Base-by-base conservation (phyloP, 92 coral and sea anemone genomes). In the Palythoa caribaeorum region DNA sequence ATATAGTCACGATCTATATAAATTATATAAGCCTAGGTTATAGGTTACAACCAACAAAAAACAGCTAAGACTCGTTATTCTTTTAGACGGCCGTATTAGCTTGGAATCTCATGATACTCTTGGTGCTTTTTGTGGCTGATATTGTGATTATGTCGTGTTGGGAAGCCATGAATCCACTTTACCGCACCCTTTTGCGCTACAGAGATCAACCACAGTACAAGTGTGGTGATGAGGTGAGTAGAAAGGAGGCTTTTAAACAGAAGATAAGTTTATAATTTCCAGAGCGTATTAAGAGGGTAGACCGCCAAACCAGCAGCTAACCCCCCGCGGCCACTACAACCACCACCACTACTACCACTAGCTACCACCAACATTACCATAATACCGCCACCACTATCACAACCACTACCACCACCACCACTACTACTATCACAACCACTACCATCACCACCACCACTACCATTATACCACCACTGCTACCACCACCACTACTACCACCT, bases 151-250 rank as follows among this genome's bases (percentile, higher is more conserved):
- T 97, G 81, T 91, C 95, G 77, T 92, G 89, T 83, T 97, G 99
- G 99, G 96, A 96, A 77, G 92, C 90, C 9, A 86, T 5, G 11
- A 94, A 97, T 53, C 97, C 97, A 15, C 84, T 97, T n/a, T 90
- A 89, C 19, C 92, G 98, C 80, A 78, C 84, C 48, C 83, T 92
- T 11, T 89, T 87, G 40, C 87, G 88, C 47, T 93, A 92, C 85
- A 90, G 89, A 50, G 94, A 92, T n/a, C 98, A 97, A 51, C 98
- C 96, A 1, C 88, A 79, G 71, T 97, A 95, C 83, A 81, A 94
- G 62, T 97, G 99, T 59, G 94, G 93, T 54, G 84, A 91, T 54
- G 84, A 91, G 96, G 99, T 96, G 78, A 79, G 83, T 83, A 15
- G 13, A 2, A 44, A 72, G 3, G 5, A 2, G 6, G 16, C n/a